Conservation (phyloP, 2,113 vertebrate genomes). For the Zonotrichia leucophrys region DNA sequence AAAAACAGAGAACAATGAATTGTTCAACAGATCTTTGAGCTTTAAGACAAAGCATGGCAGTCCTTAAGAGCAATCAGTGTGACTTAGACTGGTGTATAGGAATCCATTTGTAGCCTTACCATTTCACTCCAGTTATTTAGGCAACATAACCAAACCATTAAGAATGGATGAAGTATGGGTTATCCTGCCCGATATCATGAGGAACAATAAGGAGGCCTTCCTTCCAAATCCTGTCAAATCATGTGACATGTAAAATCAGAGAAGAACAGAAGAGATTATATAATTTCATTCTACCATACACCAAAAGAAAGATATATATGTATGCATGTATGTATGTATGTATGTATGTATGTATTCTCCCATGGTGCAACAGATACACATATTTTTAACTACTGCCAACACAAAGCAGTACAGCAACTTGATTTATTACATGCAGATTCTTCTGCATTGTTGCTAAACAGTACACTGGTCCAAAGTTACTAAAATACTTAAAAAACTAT, state of each 20-base stretch:
- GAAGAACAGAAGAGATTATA: not conserved
- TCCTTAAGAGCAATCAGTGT: not conserved
- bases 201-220: not conserved
- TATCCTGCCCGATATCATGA: not conserved
- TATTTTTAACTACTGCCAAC: conserved; percentile 62
- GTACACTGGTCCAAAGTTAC: conserved; percentile 89
- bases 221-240: not conserved
- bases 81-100: not conserved
- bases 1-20: not conserved
- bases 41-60: not conserved
- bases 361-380: not conserved
- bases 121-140: not conserved
- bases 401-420: conserved; percentile 75
- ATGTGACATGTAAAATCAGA: not conserved
- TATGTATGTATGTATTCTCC: not conserved
- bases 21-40: not conserved
- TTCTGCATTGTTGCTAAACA: conserved; percentile 86
- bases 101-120: not conserved
- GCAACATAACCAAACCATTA: not conserved
- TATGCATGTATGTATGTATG: not conserved
- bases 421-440: conserved; percentile 85
- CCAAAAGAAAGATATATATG: not conserved
- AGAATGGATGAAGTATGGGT: not conserved
- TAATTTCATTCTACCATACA: not conserved
- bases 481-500: conserved; percentile 93